These are phyloP conservation scores for Diuraphis noxia DNA, from an alignment of 1,140 invertebrate genomes.

Conservation along the genomic window DNA sequence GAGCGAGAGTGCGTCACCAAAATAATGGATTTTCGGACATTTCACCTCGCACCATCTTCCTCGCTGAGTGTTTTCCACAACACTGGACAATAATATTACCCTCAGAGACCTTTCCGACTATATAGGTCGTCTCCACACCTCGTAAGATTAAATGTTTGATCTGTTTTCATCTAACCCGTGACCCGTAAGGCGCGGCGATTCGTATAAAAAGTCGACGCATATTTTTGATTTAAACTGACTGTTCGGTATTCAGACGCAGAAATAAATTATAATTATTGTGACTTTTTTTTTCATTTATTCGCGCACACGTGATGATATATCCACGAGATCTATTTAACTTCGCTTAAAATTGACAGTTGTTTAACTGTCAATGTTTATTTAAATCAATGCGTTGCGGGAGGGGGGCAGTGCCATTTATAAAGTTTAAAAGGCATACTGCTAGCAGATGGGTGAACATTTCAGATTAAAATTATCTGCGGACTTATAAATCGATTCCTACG, in stretches of 20 bases:
- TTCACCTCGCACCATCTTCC: not conserved
- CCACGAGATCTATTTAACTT: not conserved
- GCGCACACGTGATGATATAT: not conserved
- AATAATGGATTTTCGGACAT: not conserved
- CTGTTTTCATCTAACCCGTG: not conserved
- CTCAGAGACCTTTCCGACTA: too few relatives aligned
- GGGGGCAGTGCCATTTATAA: too few relatives aligned
- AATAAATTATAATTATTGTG: not conserved
- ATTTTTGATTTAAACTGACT: not conserved
- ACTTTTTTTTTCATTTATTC: not conserved
- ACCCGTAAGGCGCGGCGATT: not conserved
- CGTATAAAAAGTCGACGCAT: not conserved
- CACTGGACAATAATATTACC: not conserved
- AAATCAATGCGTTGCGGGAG: too few relatives aligned
- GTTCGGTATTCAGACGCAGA: not conserved
- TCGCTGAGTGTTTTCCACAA: not conserved
- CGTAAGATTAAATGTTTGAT: not conserved
- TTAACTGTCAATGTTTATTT: too few relatives aligned
- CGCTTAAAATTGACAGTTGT: not conserved
- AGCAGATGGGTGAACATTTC: not conserved
- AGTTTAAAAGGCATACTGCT: not conserved
- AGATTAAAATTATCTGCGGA: too few relatives aligned
- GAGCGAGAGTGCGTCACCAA: not conserved
- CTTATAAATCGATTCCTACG: too few relatives aligned
- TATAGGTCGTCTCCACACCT: not conserved